Base-by-base conservation (phyloP, 2,888 invertebrate genomes). In the Subacronicta megacephala region DNA sequence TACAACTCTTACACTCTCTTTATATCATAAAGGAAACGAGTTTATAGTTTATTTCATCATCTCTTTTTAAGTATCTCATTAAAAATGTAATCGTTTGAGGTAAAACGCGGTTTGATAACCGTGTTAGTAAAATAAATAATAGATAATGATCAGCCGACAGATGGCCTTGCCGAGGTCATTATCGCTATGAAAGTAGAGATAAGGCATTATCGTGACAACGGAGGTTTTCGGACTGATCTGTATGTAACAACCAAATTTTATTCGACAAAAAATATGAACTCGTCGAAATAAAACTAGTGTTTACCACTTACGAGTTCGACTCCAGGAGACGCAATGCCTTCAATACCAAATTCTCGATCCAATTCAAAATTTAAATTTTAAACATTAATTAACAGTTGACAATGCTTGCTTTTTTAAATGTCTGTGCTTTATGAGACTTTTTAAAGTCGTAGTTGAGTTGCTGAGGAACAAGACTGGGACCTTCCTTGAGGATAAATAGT, bases 141-240 rank as follows among this genome's bases (percentile, higher is more conserved):
- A 75, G 66, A 75, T 75, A 69, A 66, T 62, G 52, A 64, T 73
- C 59, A 62, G 70, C 44, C 47, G 74, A 51, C 70, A 44, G 46
- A 52, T 77, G 77, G 68, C 79, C 79, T 80, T 80, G 78, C 46
- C 36, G 72, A 77, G 80, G 78, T 80, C 77, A 77, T 72, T 80
- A 76, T 63, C 71, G 62, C 57, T 40, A 54, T 53, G 56, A 57
- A 72, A 66, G 46, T 62, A 10, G 33, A 70, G 70, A 75, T 75
- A 75, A 69, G 26, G 16, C 15, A 9, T 59, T 65, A 72, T 70
- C 57, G 46, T 40, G 45, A 57, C 53, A 52, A 47, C 40, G 49
- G 35, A 50, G 45, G 51, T 57, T 63, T 59, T 50, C 2, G 41
- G 18, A 59, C 49, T 58, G 57, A 66, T 67, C 65, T 61, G 38